Conservation (phyloP, 2,888 invertebrate genomes). For the Athrips mouffetella region DNA sequence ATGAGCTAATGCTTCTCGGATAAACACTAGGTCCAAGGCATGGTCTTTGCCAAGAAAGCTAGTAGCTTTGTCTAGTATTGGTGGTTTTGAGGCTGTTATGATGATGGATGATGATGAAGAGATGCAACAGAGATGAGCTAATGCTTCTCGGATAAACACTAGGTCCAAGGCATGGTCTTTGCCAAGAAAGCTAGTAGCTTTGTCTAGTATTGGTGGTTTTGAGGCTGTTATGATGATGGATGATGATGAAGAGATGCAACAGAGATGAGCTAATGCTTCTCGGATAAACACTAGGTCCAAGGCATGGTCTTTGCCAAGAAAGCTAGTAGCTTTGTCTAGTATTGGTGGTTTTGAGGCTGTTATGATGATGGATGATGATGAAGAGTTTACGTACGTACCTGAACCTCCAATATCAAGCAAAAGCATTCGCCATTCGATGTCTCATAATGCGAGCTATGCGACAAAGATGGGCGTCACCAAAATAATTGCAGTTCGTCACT, state of each 20-base stretch:
- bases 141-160: constrained; percentile 89
- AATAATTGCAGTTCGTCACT: too few species aligned
- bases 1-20: constrained; percentile 89
- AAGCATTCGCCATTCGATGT: constrained; percentile 90
- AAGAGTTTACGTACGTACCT: constrained; percentile 86
- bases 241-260: constrained; percentile 88
- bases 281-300: constrained; percentile 89
- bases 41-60: constrained; percentile 80
- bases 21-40: constrained; percentile 89
- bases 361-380: too few species aligned
- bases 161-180: constrained; percentile 87
- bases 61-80: too few species aligned
- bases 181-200: too few species aligned
- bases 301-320: constrained; percentile 82
- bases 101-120: constrained; percentile 89
- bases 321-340: too few species aligned
- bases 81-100: too few species aligned
- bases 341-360: too few species aligned
- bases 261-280: constrained; percentile 88
- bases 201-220: too few species aligned
- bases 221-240: too few species aligned
- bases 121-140: constrained; percentile 87
- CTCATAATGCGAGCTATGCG: constrained; percentile 87
- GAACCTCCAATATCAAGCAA: constrained; percentile 94
- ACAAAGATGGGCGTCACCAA: constrained; percentile 86